These are phyloP conservation scores for Parotocinclus haroldoi DNA, from an alignment of 2,797 vertebrate genomes.

Conservation along the genomic window DNA sequence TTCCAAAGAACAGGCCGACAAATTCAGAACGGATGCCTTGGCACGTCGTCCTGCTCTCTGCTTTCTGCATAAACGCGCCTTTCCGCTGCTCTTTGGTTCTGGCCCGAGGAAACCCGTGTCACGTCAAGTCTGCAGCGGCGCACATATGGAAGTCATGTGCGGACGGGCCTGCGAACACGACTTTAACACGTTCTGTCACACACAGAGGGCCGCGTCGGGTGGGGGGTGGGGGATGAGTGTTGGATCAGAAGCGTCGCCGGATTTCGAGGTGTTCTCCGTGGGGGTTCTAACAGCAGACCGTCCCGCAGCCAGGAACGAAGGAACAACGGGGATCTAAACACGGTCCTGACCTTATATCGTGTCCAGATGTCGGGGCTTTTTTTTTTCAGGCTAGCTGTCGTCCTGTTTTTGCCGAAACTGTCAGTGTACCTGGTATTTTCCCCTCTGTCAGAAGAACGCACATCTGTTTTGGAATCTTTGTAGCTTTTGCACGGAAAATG, in stretches of 20 bases:
- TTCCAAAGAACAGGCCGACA: constrained; percentile 48
- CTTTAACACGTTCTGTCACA: constrained; percentile 1
- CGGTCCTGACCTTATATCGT: constrained; percentile 9
- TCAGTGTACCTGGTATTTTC: constrained; percentile 21
- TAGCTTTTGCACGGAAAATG: constrained; percentile 61
- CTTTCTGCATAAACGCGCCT: constrained; percentile 59
- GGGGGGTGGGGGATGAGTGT: too few species aligned
- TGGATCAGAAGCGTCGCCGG: not conserved
- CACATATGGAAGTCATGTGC: constrained; percentile 24
- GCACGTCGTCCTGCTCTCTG: constrained; percentile 48
- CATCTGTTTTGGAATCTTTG: constrained; percentile 58
- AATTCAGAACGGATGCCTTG: constrained; percentile 56
- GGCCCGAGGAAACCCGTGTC: constrained; percentile 26
- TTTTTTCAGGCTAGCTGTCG: not conserved
- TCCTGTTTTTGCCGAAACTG: constrained; percentile 7
- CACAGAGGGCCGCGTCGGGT: too few species aligned
- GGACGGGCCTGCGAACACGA: constrained; percentile 12
- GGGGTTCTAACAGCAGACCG: not conserved
- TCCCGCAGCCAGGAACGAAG: not conserved
- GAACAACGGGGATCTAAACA: not conserved
- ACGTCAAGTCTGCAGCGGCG: constrained; percentile 3
- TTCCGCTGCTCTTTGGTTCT: constrained; percentile 51
- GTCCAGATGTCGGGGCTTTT: not conserved
- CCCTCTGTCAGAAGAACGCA: constrained; percentile 25
- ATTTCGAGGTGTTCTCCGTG: not conserved